Base-by-base conservation (phyloP, 1,140 invertebrate genomes). In the Argopecten irradians region DNA sequence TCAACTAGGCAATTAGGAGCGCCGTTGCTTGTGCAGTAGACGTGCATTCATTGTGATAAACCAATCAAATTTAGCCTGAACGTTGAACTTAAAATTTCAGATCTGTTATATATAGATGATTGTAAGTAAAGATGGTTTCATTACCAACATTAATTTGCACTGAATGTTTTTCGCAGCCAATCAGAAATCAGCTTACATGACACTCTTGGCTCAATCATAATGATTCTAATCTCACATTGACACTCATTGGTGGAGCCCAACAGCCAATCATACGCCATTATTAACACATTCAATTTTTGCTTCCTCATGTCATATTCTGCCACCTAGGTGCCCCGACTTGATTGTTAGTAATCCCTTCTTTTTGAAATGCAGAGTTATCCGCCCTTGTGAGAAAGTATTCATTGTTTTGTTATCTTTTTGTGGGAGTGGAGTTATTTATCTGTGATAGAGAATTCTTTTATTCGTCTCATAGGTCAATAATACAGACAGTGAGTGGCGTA, bases 151-250 rank as follows among this genome's bases (percentile, higher is more conserved):
- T n/a, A 71, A n/a, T 71, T 71, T 71, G 55, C 55, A 71, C 55
- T 71, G 55, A 71, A 71, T 71, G 55, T 71, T 71, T 71, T 71
- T 71, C 55, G 55, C 55, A 71, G 55, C 55, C 55, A 71, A 71
- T 71, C 55, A 71, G 55, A 71, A 71, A 71, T 71, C 22, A 71
- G 55, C 55, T 71, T 71, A 71, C 55, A 71, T 28, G 55, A 71
- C 55, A 71, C 55, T 71, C 55, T 28, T 71, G 55, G 55, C 55
- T 71, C 55, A 71, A 28, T 71, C 55, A 71, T 71, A n/a, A 71
- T 71, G 55, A 28, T 28, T 11, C 55, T 71, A 71, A 71, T 71
- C 55, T 71, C 55, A 71, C 55, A 71, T 71, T 71, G 55, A 71
- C 55, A 71, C 55, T 71, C 55, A 71, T 71, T 71, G 55, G 55